Evolutionary conservation across 2,113 vertebrate species (phyloP).

Genomic region (Sinocyclocheilus anshuiensis): DNA sequence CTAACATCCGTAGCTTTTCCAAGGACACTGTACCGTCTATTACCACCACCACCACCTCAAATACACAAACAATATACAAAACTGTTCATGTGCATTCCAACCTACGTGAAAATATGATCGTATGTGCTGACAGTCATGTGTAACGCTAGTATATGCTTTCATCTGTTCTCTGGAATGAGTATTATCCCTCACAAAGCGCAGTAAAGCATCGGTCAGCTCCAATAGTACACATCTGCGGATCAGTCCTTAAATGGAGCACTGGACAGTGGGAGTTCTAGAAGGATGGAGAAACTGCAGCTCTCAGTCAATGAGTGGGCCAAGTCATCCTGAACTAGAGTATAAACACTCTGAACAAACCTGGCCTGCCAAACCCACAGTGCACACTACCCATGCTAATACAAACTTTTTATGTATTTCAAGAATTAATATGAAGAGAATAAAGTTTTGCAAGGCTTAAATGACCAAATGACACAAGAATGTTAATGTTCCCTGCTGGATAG

Average conservation of each 20-base stretch:
- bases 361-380: background rate
- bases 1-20: background rate
- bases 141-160: background rate
- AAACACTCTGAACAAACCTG: constrained; percentile 19
- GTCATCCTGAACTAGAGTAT: background rate
- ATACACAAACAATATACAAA: background rate
- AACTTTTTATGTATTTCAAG: background rate
- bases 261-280: constrained; percentile 45
- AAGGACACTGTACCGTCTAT: background rate
- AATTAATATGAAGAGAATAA: constrained; percentile 3
- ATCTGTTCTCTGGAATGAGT: background rate
- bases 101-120: background rate
- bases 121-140: background rate
- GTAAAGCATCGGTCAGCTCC: constrained; percentile 38
- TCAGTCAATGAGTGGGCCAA: constrained; percentile 20
- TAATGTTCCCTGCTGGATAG: background rate
- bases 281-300: constrained; percentile 17
- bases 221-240: constrained; percentile 40
- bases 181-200: background rate
- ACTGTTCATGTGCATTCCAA: background rate
- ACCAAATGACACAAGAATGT: background rate
- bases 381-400: background rate
- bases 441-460: background rate
- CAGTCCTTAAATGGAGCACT: constrained; percentile 55
- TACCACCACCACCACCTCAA: background rate